These are phyloP conservation scores for Cairina moschata DNA, from an alignment of 2,113 vertebrate genomes.

Conservation along the genomic window DNA sequence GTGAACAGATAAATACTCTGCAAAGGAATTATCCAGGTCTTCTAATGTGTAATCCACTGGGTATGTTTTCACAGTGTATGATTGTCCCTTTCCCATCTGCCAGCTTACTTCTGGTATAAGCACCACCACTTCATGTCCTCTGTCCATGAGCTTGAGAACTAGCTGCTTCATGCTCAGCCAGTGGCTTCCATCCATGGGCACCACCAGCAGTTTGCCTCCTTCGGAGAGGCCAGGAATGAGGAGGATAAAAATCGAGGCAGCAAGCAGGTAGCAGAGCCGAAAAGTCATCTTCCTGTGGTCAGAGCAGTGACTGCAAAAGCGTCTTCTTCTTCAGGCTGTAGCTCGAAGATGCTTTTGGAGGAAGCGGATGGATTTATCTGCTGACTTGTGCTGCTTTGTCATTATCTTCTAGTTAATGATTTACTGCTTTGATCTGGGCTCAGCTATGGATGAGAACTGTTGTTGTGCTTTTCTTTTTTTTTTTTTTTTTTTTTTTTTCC, in stretches of 20 bases:
- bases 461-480: no score
- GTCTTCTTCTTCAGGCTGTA: neutral
- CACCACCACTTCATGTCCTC: conserved; percentile 80
- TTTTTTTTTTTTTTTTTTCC: no score
- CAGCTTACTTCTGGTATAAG: conserved; percentile 80
- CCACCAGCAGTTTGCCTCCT: conserved; percentile 79
- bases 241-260: neutral
- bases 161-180: conserved; percentile 87
- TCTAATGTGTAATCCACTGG: conserved; percentile 64
- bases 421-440: neutral
- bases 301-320: neutral
- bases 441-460: neutral
- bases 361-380: neutral
- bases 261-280: neutral
- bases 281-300: neutral
- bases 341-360: neutral
- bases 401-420: neutral
- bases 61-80: conserved; percentile 69
- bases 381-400: neutral
- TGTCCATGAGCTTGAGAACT: conserved; percentile 77
- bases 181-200: conserved; percentile 86
- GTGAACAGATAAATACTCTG: fast-evolving
- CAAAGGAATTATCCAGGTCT: conserved; percentile 28
- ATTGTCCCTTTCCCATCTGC: conserved; percentile 19
- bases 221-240: neutral